Base-by-base conservation (phyloP, 2,888 invertebrate genomes). In the Rhingia rostrata region DNA sequence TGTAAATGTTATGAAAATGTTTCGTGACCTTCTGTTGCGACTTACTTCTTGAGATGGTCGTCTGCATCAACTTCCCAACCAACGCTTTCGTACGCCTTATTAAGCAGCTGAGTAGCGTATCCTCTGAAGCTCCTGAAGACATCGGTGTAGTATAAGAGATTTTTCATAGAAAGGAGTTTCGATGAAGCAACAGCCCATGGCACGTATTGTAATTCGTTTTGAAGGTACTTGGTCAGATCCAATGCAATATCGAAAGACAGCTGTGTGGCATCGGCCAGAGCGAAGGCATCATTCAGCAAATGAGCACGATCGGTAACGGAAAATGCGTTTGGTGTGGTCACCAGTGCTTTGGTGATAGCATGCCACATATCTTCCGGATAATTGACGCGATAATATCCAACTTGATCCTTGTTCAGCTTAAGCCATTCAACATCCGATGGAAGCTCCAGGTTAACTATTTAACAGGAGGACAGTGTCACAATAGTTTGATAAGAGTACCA, bases 341-440 rank as follows among this genome's bases (percentile, higher is more conserved):
- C 86, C 0, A 94, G 89, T 3, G 92, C 90, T 0, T 90, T 88
- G 6, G 79, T 88, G 7, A 92, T 77, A 3, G 86, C 86, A 30
- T 91, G 87, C 97, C 98, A 98, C 88, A 95, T 93, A 0, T 92
- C 91, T 3, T 90, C 86, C 0, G 94, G 93, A 89, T 98, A 98
- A 89, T 97, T 97, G 0, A 98, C 97, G 74, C 97, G 93, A 90
- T 97, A 98, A 90, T 95, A 98, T 0, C 98, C 98, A 9, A 95
- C 93, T 93, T 97, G 96, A 86, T 95, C 93, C 81, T 94, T 94
- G 90, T 98, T 98, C 70, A 98, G 93, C 92, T 98, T 98, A 10
- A 97, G 91, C 96, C 96, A 97, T 0, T 92, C 92, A 0, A 92
- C 91, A 6, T 90, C 89, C 49, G 90, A 90, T 9, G 92, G 88